These are phyloP conservation scores for Tetramorium simillimum DNA, from an alignment of 1,140 invertebrate species.

Conservation along the genomic window DNA sequence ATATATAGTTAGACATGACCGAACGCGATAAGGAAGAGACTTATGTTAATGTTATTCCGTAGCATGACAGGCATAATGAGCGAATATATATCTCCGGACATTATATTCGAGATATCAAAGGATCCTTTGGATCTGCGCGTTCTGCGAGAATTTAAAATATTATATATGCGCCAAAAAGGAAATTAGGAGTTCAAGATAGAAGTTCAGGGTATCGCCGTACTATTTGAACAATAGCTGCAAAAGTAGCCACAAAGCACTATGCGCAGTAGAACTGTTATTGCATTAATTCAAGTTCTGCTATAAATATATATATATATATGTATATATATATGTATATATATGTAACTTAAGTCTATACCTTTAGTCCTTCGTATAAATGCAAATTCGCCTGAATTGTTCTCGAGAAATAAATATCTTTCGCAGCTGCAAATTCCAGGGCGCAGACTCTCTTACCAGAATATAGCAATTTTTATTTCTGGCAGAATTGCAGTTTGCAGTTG, in stretches of 20 bases:
- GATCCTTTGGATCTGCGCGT: background rate
- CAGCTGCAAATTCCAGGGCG: slow-evolving; percentile 11
- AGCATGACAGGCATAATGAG: slow-evolving; percentile 40
- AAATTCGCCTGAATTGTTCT: slow-evolving; percentile 42
- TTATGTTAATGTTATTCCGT: slow-evolving; percentile 49
- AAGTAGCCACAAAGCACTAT: slow-evolving; percentile 27
- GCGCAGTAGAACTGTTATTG: slow-evolving; percentile 20
- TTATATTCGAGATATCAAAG: slow-evolving; percentile 33
- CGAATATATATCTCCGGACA: slow-evolving; percentile 33
- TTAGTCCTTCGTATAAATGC: slow-evolving; percentile 31
- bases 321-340: too few species aligned
- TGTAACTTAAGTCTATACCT: slow-evolving; percentile 24
- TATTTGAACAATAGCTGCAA: slow-evolving; percentile 39
- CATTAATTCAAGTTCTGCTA: slow-evolving; percentile 35
- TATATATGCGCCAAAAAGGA: background rate
- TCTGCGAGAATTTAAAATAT: background rate
- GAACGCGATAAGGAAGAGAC: slow-evolving; percentile 38
- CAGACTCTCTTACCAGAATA: background rate
- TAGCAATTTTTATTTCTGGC: slow-evolving; percentile 24
- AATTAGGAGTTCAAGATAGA: background rate
- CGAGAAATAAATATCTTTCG: slow-evolving; percentile 53
- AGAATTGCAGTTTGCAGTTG: background rate
- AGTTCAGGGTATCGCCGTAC: background rate
- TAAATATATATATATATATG: background rate
- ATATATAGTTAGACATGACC: slow-evolving; percentile 39